These are phyloP conservation scores for Cephus rjabovi DNA, from an alignment of 2,888 invertebrate species.

Conservation along the genomic window DNA sequence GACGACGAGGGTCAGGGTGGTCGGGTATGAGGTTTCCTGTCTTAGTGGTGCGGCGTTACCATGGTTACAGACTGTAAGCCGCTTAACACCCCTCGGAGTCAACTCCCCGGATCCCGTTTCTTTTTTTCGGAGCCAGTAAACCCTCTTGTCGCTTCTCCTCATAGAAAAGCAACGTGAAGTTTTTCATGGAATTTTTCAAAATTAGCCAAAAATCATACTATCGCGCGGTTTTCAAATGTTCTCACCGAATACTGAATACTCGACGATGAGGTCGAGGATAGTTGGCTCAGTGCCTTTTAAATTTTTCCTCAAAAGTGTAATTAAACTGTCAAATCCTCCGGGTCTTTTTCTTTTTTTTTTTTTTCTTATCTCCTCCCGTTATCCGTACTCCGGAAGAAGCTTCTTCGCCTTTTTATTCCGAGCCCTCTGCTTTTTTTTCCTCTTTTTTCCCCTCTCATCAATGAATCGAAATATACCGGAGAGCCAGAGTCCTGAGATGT, in stretches of 20 bases:
- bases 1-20: conserved; percentile 13
- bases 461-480: conserved; percentile 18
- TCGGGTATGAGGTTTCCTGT: conserved; percentile 31
- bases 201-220: background rate
- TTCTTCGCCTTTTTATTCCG: background rate
- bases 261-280: conserved; percentile 11
- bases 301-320: background rate
- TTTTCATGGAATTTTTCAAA: background rate
- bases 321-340: background rate
- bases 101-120: conserved; percentile 25
- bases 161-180: background rate
- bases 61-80: conserved; percentile 65
- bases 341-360: background rate
- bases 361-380: background rate
- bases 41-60: conserved; percentile 61
- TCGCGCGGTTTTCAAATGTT: background rate
- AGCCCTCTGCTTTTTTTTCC: background rate
- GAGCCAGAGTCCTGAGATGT: conserved; percentile 5
- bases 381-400: background rate
- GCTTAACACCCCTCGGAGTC: conserved; percentile 58
- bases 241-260: conserved; percentile 15
- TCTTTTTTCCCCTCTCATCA: conserved; percentile 17
- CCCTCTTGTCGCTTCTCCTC: background rate
- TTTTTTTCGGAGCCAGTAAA: conserved; percentile 17
- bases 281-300: conserved; percentile 8